Base-by-base conservation (phyloP, 2,797 vertebrate species). In the Siniperca obscura region DNA sequence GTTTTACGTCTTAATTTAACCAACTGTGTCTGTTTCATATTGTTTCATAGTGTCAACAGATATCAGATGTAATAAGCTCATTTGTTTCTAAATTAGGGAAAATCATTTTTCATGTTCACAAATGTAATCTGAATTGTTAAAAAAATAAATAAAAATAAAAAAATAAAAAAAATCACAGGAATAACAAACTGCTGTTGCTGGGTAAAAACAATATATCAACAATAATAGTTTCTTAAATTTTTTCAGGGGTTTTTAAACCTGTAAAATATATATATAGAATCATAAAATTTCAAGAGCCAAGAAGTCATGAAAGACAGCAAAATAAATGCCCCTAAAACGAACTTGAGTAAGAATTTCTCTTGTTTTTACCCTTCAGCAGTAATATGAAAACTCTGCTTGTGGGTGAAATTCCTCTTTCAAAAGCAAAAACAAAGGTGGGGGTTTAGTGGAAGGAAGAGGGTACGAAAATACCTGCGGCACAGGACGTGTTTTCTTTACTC, bases 391-490 rank as follows among this genome's bases (percentile, higher is more conserved):
- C 73, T 84, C 75, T 69, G 78, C 52, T 61, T 16, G 48, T 59
- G 55, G 55, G 67, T 76, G 36, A 87, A 84, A 78, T 40, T 70
- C 3, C 14, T 40, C 21, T 57, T 62, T 38, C 22, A 52, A 61
- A 78, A 61, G 21, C 8, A 61, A 60, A 81, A 86, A 5, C 13
- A 48, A 61, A 81, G 44, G 53, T 53, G 56, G 71, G 67, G 65
- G 64, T 77, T 82, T 64, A 79, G 71, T 48, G 82, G 79, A 85
- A 80, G 81, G 87, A 82, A 57, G 78, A 84, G 81, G 74, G 67
- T 11, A 57, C 75, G 75, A 64, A 95, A 97, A 97, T 99, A 99
- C 98, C 98, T 99, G 96, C 66, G 96, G 96, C 76, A 92, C 86
- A 70, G 90, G 94, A 68, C 67, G 95, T 27, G 93, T 87, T 96